Percentiles rank a stretch among this genome's conserved stretches.
These are phyloP conservation scores for Octopus sinensis DNA, from an alignment of 1,140 invertebrate genomes.

Conservation along the genomic window DNA sequence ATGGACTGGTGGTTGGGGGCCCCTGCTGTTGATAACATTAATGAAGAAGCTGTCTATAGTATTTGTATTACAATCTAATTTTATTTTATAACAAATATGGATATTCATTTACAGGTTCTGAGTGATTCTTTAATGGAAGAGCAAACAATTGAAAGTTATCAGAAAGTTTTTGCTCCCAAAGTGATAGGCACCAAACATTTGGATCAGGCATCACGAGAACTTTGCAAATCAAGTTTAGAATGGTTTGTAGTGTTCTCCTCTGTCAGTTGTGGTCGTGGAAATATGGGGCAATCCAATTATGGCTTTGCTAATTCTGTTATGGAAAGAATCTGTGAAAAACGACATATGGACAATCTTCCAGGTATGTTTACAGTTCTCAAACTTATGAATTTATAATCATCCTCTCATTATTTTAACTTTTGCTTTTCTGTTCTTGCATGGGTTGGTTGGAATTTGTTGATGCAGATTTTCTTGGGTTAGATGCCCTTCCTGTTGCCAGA, in stretches of 20 bases:
- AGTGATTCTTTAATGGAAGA: slow-evolving; percentile 86
- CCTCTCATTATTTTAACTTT: too few relatives aligned
- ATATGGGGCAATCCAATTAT: slow-evolving; percentile 92
- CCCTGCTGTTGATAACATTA: too few relatives aligned
- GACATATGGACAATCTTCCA: slow-evolving; percentile 73
- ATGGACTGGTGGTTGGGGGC: too few relatives aligned
- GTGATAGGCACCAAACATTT: slow-evolving; percentile 70
- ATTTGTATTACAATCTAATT: too few relatives aligned
- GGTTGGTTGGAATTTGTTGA: too few relatives aligned
- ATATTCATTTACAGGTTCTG: slow-evolving; percentile 62
- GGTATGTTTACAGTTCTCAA: slow-evolving; percentile 47
- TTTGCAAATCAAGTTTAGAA: slow-evolving; percentile 68
- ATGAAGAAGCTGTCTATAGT: too few relatives aligned
- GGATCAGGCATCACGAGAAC: slow-evolving; percentile 70
- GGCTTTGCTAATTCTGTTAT: slow-evolving; percentile 93
- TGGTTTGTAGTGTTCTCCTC: slow-evolving; percentile 91
- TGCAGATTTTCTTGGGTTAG: too few relatives aligned
- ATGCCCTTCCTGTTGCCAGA: too few relatives aligned
- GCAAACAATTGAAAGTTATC: slow-evolving; percentile 77
- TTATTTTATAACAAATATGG: too few relatives aligned
- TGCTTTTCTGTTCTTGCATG: too few relatives aligned
- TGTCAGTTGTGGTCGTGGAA: slow-evolving; percentile 89
- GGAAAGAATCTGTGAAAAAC: slow-evolving; percentile 87
- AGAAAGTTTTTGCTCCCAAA: slow-evolving; percentile 65
- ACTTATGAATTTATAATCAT: too few relatives aligned